Percentiles rank a stretch among this genome's conserved stretches.
These are phyloP conservation scores for Sebastes baramenuke DNA, from an alignment of 2,797 vertebrate genomes.

Conservation along the genomic window DNA sequence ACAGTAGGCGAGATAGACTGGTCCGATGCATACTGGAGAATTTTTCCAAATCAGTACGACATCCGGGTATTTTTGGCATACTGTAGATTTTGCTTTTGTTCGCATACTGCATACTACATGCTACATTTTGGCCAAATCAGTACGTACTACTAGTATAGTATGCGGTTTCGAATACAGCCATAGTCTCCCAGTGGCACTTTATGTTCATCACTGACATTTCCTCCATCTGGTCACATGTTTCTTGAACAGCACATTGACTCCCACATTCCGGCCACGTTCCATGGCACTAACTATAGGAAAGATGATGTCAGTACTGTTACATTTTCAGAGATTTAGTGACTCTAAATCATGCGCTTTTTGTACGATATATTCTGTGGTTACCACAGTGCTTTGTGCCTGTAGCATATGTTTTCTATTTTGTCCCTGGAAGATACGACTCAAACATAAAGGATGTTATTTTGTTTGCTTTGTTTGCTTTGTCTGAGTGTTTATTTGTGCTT, in stretches of 20 bases:
- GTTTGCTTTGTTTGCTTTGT: conserved; percentile 45
- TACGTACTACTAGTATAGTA: too few species aligned
- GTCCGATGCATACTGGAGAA: too few species aligned
- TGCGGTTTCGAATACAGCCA: neutral
- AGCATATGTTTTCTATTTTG: conserved; percentile 64
- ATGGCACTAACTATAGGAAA: conserved; percentile 43
- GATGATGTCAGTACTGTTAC: conserved; percentile 37
- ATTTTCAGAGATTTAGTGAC: conserved; percentile 11
- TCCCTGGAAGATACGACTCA: conserved; percentile 56
- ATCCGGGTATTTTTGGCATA: too few species aligned
- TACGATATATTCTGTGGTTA: conserved; percentile 19
- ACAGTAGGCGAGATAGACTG: too few species aligned
- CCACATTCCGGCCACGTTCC: conserved; percentile 47
- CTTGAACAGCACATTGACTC: neutral
- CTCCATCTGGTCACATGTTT: conserved; percentile 15
- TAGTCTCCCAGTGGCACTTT: conserved; percentile 18
- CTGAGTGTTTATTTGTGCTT: conserved; percentile 9
- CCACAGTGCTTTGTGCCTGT: conserved; percentile 22
- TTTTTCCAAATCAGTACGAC: too few species aligned
- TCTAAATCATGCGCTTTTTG: conserved; percentile 50
- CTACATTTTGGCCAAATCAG: too few species aligned
- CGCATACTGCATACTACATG: too few species aligned
- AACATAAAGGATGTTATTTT: conserved; percentile 51
- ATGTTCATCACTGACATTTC: conserved; percentile 40
- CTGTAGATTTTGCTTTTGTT: too few species aligned